phyloP scores from a whole-genome alignment of 1,140 invertebrate genomes.

The Camponotus vicinus region DNA sequence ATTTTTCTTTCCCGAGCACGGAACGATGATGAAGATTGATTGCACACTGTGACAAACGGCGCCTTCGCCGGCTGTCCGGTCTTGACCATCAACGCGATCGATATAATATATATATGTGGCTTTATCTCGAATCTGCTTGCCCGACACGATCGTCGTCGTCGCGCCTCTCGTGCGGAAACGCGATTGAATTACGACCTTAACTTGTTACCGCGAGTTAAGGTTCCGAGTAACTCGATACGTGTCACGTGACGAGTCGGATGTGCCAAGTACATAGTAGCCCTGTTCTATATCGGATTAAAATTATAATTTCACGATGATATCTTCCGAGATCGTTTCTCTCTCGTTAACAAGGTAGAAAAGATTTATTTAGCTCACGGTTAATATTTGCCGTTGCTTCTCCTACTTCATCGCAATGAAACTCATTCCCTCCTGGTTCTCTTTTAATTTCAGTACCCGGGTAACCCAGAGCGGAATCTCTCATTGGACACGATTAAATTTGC shows the following conservation, averaged over 20 bases:
- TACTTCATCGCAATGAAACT: too few species aligned
- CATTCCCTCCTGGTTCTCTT: slow-evolving; percentile 1
- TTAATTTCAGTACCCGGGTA: slow-evolving; percentile 16
- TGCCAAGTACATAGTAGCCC: not conserved
- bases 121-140: slow-evolving; percentile 51
- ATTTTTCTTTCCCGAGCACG: slow-evolving; percentile 27
- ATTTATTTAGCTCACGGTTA: not conserved
- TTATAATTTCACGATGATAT: slow-evolving; percentile 22
- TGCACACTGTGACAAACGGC: slow-evolving; percentile 42
- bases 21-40: slow-evolving; percentile 57
- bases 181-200: slow-evolving; percentile 55
- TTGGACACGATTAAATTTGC: slow-evolving; percentile 59
- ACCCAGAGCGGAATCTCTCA: not conserved
- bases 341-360: not conserved
- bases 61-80: not conserved
- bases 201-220: slow-evolving; percentile 59
- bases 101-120: slow-evolving; percentile 43
- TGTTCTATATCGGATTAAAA: slow-evolving; percentile 16
- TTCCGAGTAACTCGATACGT: slow-evolving; percentile 56
- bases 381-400: not conserved
- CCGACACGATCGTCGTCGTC: slow-evolving; percentile 50
- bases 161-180: slow-evolving; percentile 50
- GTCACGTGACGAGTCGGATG: slow-evolving; percentile 31
- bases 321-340: not conserved
- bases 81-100: slow-evolving; percentile 26